Evolutionary conservation across 1,140 invertebrate species (phyloP).

Genomic region (Nephila pilipes): DNA sequence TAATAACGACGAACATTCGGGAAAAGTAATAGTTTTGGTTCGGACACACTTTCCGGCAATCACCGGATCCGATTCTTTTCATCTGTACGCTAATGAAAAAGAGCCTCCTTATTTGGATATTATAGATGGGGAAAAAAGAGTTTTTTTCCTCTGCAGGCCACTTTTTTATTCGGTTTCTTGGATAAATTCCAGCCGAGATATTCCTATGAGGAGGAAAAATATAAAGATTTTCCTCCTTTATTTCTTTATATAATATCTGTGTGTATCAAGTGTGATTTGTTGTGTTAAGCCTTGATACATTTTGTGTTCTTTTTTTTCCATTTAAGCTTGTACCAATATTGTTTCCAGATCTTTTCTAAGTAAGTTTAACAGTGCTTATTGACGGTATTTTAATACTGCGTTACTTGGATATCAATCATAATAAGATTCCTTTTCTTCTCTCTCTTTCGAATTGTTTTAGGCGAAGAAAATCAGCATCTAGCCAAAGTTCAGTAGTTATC

Average conservation of each 20-base stretch:
- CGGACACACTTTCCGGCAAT: constrained; percentile 72
- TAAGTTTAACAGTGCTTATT: background rate
- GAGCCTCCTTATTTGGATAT: constrained; percentile 65
- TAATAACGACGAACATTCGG: constrained; percentile 65
- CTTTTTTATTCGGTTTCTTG: background rate
- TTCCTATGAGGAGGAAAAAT: background rate
- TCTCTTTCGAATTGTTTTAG: no score
- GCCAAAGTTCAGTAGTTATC: no score
- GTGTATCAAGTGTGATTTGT: constrained; percentile 12
- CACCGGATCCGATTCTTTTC: constrained; percentile 64
- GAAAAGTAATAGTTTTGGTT: constrained; percentile 75
- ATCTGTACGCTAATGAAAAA: constrained; percentile 68
- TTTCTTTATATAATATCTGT: background rate
- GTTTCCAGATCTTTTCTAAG: background rate
- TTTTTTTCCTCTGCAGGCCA: constrained; percentile 35
- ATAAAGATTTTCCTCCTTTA: background rate
- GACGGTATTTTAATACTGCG: no score
- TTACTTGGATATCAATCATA: no score
- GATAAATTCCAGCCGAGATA: constrained; percentile 23
- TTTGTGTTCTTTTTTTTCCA: background rate
- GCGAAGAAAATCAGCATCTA: no score
- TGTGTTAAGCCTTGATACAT: constrained; percentile 1
- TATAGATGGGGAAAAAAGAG: constrained; percentile 47
- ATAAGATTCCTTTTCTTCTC: no score
- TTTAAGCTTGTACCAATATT: background rate